Evolutionary conservation across 2,797 vertebrate genomes (phyloP).

Genomic region (Macropodus opercularis): DNA sequence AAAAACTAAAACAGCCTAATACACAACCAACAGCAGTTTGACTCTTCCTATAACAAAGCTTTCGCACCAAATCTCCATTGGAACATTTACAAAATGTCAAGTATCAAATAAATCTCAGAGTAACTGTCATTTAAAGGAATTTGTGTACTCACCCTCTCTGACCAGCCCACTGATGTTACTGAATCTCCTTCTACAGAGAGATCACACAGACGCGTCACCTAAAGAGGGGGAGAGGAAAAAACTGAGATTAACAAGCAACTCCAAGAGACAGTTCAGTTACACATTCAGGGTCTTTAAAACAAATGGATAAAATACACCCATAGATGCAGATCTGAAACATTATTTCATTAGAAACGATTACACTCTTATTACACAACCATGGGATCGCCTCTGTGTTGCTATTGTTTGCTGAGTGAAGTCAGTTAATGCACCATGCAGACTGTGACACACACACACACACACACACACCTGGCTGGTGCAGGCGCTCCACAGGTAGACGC

Average conservation of each 20-base stretch:
- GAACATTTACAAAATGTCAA: conserved; percentile 4
- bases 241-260: neutral
- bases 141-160: conserved; percentile 95
- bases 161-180: conserved; percentile 98
- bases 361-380: too few relatives aligned
- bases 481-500: conserved; percentile 98
- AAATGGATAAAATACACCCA: neutral
- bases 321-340: neutral
- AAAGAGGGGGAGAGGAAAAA: conserved; percentile 29
- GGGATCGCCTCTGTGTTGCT: neutral
- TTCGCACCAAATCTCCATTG: conserved; percentile 1
- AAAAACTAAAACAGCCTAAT: conserved; percentile 1
- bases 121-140: too few relatives aligned
- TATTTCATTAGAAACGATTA: too few relatives aligned
- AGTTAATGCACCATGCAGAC: neutral
- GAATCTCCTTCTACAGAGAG: conserved; percentile 98
- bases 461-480: conserved; percentile 94
- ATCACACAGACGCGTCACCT: conserved; percentile 97
- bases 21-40: neutral
- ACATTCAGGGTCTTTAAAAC: neutral
- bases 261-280: neutral
- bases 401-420: neutral
- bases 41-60: too few relatives aligned
- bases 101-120: neutral
- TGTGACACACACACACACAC: conserved; percentile 88